Base-by-base conservation (phyloP, 2,888 invertebrate species). In the Agonopterix alstromeriana region DNA sequence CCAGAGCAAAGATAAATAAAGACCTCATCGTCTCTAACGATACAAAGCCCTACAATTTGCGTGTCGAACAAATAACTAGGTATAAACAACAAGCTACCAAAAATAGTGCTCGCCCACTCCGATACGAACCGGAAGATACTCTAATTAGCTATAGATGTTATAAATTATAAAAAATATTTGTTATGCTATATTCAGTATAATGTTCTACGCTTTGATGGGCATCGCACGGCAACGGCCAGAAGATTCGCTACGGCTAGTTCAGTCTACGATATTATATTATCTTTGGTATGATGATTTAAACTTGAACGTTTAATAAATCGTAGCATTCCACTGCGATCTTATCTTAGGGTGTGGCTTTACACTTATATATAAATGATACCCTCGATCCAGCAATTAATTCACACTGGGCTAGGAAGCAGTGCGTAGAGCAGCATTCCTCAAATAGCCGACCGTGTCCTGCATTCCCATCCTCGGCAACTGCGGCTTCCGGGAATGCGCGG, bases 401-500 rank as follows among this genome's bases (percentile, higher is more conserved):
- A 48, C 54, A 48, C 49, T 54, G 45, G 58, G 53, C 59, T 64
- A 65, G 70, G 72, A 71, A 73, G 60, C 62, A 58, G 53, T 48
- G 41, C 53, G 44, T 17, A 27, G 61, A 55, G 70, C 61, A 63
- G 61, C 76, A 78, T 79, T 79, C 77, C 69, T 64, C 55, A 53
- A 52, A 61, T 56, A 53, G 55, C 53, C 54, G 70, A 57, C 67
- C 68, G 71, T 65, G 81, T 77, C 79, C 83, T 64, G 82, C 73
- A 78, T 85, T 77, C 70, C 77, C 79, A 76, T 82, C 72, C 72
- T 73, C 61, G 73, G 70, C 72, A 70, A 72, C 61, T 73, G 71
- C 5, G 56, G 69, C 57, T 86, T 84, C 86, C 68, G 61, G 75
- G 85, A 85, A 86, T 57, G 56, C 57, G 52, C 60, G 66, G 76